phyloP scores from a whole-genome alignment of 2,113 vertebrate species.

The Peromyscus leucopus region DNA sequence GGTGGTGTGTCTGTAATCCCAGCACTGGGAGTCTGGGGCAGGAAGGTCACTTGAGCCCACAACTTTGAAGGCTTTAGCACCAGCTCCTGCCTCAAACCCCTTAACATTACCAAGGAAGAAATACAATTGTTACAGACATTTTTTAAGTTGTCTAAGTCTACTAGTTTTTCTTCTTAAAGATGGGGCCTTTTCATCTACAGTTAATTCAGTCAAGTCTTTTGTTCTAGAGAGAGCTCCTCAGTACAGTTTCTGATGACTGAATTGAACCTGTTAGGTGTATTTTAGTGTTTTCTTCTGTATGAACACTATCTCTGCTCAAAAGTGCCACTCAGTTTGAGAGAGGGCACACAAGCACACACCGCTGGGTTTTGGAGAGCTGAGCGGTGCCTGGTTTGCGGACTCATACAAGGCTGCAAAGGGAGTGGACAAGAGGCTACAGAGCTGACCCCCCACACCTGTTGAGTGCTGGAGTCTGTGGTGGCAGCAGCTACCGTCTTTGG shows the following conservation, averaged over 20 bases:
- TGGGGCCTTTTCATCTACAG: not conserved
- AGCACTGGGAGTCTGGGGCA: not conserved
- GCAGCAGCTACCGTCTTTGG: not conserved
- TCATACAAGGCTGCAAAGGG: not conserved
- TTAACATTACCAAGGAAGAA: not conserved
- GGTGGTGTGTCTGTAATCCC: not conserved
- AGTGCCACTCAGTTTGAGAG: not conserved
- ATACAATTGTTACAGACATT: not conserved
- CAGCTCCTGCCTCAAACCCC: not conserved
- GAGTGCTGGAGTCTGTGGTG: no score
- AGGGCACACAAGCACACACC: accelerated
- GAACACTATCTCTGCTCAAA: not conserved
- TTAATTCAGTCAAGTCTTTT: not conserved
- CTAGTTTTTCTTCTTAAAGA: not conserved
- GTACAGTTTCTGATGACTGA: not conserved
- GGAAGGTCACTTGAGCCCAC: not conserved
- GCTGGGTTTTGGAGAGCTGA: not conserved
- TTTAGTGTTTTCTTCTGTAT: not conserved
- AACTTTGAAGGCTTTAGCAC: not conserved
- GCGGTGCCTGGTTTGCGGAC: not conserved
- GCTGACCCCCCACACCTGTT: accelerated
- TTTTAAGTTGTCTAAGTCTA: not conserved
- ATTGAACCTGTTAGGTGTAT: not conserved
- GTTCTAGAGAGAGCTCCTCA: not conserved
- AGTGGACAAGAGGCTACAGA: no score